Base-by-base conservation (phyloP, 1,140 invertebrate species). In the Lanistes nyassanus region DNA sequence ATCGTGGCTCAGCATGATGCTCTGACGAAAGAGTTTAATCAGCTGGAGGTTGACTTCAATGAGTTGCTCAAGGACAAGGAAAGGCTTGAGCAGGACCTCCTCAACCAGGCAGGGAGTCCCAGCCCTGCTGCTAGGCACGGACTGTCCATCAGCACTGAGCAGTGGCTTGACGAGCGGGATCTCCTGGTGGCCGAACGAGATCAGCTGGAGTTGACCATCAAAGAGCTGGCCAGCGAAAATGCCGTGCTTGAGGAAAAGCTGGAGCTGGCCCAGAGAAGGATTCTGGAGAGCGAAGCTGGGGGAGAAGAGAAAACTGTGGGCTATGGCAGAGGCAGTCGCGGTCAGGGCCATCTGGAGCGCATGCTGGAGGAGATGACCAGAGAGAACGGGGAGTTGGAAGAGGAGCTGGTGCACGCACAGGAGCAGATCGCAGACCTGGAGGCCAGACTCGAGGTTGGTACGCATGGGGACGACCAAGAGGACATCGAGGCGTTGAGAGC, bases 11-110 rank as follows among this genome's bases (percentile, higher is more conserved):
- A 84, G 70, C 79, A 83, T 37, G 84, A 87, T 29, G 80, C 76
- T 31, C 60, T 85, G 51, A 83, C 83, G 29, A 82, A 82, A 65
- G 85, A 87, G 42, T 85, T 81, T 62, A 81, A 47, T n/a, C 85
- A 77, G 68, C 62, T 79, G 42, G 77, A 79, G 56, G 19, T 68
- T 36, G 85, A 87, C 62, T 87, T 83, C 80, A 80, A 81, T 29
- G 84, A 85, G 42, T 60, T 87, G 23, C 74, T 87, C 21, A 79
- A 77, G 34, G 84, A 85, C 36, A 87, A 87, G 64, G 84, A 86
- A 58, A 80, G 81, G 56, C 60, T 87, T 19, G 85, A 87, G 73
- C 80, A 83, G 67, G 83, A 83, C 36, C 79, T 81, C 31, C 62
- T 84, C 19, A 47, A 47, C 42, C 42, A 47, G 42, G 42, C 42